Evolutionary conservation across 2,888 invertebrate species (phyloP), one percentile per base, ranked within the genome.

Genomic region (Acleris sparsana): DNA sequence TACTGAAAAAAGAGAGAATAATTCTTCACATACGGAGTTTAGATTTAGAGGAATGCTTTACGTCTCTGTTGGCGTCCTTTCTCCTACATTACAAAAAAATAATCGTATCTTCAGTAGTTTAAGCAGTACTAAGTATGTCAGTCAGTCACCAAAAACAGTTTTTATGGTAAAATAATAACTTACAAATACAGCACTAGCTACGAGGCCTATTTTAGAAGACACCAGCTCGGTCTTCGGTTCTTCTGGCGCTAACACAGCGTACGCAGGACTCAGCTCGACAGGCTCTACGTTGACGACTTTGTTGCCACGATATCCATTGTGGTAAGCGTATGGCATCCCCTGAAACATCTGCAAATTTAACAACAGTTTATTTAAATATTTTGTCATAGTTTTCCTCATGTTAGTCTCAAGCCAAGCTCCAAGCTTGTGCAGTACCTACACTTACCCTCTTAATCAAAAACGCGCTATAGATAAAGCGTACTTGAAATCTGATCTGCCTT

Each of bases 1-100:
- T 58, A 67, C 79, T 79, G 75, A 5, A 78, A 77, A 51, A 51
- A 67, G 67, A 63, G 33, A 68, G 22, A 16, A 43, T 62, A 46
- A 17, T 5, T 46, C 5, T 46, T 46, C n/a, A 44, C 2, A n/a
- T n/a, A 44, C 16, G n/a, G 46, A 46, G 3, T 6, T 6, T 17
- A 46, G 7, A 46, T 17, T 46, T n/a, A 44, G 3, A 11, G 7
- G 13, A 39, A 13, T 44, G 44, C 0, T 44, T 44, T 16, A 5
- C 13, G n/a, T 6, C 16, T 44, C n/a, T 16, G 6, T 44, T 33
- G 11, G 1, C 3, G 33, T 39, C 1, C 33, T 33, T 9, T 0
- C 33, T 3, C 9, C 33, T 25, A 25, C 1, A 7, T 25, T 25
- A 25, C 6, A 9, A 2, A 29, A 29, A 29, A 29, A 1, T 29